Conservation (phyloP, 2,113 vertebrate genomes). For the Tychaedon coryphoeus region DNA sequence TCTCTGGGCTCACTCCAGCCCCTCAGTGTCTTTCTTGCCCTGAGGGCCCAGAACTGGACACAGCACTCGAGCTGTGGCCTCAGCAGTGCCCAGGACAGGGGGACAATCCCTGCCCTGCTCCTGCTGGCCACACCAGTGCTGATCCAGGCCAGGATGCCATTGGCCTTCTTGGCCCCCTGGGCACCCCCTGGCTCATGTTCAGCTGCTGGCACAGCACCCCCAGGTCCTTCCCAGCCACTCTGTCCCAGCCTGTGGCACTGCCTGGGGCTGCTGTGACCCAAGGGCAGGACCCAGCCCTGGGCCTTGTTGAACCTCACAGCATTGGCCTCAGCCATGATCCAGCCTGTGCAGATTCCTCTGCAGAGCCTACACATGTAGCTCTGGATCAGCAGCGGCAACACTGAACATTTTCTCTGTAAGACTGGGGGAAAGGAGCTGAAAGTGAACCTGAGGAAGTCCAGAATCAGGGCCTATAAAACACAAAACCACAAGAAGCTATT, state of each 20-base stretch:
- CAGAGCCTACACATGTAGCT: neutral
- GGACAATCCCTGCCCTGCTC: neutral
- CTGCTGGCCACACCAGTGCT: neutral
- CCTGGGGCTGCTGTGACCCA: too few species aligned
- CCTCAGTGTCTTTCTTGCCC: too few species aligned
- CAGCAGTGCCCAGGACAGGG: neutral
- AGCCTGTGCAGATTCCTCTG: neutral
- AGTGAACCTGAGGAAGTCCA: neutral
- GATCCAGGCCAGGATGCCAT: neutral
- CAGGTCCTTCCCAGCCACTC: too few species aligned
- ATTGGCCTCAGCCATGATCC: neutral
- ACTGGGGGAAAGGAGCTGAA: neutral
- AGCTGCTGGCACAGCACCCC: too few species aligned
- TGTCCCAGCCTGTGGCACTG: too few species aligned
- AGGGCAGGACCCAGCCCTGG: rapidly evolving
- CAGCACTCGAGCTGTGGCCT: too few species aligned
- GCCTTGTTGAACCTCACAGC: neutral
- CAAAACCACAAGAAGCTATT: neutral
- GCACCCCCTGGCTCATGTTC: too few species aligned
- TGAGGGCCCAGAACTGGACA: too few species aligned
- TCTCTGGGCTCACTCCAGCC: too few species aligned
- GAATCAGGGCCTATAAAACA: neutral
- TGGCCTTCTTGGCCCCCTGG: neutral
- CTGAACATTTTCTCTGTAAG: neutral
- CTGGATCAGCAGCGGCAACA: neutral